phyloP scores from a whole-genome alignment of 1,140 invertebrate species.

The Scylla paramamosain region DNA sequence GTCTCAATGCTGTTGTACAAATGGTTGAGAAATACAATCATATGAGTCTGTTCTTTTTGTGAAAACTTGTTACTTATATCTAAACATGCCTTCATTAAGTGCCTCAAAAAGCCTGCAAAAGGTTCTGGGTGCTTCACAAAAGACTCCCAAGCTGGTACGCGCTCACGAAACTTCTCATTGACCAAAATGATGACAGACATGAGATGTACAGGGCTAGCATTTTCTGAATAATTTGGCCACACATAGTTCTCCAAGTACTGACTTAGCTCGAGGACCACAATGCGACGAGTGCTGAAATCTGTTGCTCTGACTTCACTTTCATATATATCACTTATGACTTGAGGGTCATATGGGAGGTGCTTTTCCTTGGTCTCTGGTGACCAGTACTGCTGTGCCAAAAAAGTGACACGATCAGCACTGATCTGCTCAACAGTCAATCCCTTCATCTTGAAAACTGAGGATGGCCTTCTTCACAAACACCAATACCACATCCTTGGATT shows the following conservation, averaged over 20 bases:
- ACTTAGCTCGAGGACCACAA: slow-evolving; percentile 98
- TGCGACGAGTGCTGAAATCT: slow-evolving; percentile 89
- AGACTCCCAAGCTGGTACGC: slow-evolving; percentile 97
- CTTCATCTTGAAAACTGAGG: slow-evolving; percentile 67
- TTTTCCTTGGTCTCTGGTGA: slow-evolving; percentile 87
- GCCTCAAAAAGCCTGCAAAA: slow-evolving; percentile 93
- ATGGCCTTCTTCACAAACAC: not conserved
- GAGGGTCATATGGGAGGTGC: slow-evolving; percentile 86
- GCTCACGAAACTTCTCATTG: slow-evolving; percentile 98
- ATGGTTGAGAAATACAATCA: slow-evolving; percentile 96
- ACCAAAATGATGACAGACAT: slow-evolving; percentile 98
- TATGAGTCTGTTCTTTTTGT: slow-evolving; percentile 90
- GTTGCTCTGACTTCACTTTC: slow-evolving; percentile 85
- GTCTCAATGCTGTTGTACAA: slow-evolving; percentile 98
- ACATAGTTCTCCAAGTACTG: slow-evolving; percentile 98
- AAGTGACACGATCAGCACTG: slow-evolving; percentile 83
- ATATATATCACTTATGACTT: slow-evolving; percentile 91
- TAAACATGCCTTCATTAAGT: slow-evolving; percentile 88
- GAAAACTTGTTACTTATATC: slow-evolving; percentile 82
- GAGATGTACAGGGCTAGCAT: slow-evolving; percentile 89
- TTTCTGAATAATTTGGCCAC: slow-evolving; percentile 94
- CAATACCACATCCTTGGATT: not conserved
- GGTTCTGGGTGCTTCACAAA: slow-evolving; percentile 90
- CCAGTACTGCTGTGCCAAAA: slow-evolving; percentile 91
- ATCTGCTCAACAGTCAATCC: slow-evolving; percentile 76